Evolutionary conservation across 2,888 invertebrate species (phyloP), one percentile per base, ranked within the genome.

Genomic region (Phyto melanocephala): DNA sequence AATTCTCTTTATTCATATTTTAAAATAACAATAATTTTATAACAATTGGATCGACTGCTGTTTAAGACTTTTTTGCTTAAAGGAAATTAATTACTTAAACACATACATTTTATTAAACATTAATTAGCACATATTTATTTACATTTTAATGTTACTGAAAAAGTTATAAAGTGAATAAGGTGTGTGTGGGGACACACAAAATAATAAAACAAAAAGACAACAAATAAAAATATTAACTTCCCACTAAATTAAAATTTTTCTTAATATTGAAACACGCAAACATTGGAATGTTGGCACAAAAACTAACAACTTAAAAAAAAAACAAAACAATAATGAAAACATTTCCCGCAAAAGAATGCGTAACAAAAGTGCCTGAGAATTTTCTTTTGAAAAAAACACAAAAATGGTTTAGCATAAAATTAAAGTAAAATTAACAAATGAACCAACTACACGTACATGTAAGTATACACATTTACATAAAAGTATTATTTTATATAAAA

Each of bases 341-440:
- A 28, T 82, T 68, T 67, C 79, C 54, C 58, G 67, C 71, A 67
- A 75, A 76, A 71, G 79, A 79, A 79, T 79, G 82, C 79, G 71
- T 79, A 75, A 62, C 67, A 71, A 79, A 60, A 71, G 37, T 56
- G 68, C 56, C 45, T 82, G 79, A 47, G 82, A 82, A 79, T 67
- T 60, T 74, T 60, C 20, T 22, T 50, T 42, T 8, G 2, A 37
- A 47, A 50, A 1, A 24, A 52, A 54, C 33, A 28, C 28, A 28
- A 60, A 35, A 33, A 60, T 40, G 5, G 13, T 67, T 67, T 58
- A 67, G 52, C 33, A 60, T 58, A 62, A 67, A 74, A 67, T 33
- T 58, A 33, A 35, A 56, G 71, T 58, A 79, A 52, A 42, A 35
- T n/a, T 15, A n/a, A 45, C 6, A 1, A 24, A 42, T 22, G 4